These are phyloP conservation scores for Pseudolaguvia tuberculata DNA, from an alignment of 2,113 vertebrate species.

Conservation along the genomic window DNA sequence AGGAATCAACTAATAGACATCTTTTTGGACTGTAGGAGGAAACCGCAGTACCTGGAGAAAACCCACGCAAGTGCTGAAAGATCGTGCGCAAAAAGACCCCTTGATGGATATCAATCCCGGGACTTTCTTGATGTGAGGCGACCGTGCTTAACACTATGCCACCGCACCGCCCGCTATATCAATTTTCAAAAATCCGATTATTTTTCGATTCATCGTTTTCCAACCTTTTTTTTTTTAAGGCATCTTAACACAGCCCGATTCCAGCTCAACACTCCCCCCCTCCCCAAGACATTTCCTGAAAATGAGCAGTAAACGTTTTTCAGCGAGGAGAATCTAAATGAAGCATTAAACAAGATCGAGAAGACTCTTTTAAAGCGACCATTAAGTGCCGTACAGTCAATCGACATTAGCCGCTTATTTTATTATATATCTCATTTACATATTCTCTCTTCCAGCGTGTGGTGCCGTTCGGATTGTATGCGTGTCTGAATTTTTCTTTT, in stretches of 20 bases:
- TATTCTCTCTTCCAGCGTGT: conserved; percentile 51
- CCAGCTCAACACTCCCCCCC: not conserved
- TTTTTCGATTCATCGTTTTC: no score
- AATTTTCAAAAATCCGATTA: no score
- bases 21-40: no score
- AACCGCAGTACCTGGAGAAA: no score
- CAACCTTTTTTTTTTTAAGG: not conserved
- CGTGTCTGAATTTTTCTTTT: conserved; percentile 29
- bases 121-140: no score
- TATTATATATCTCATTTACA: conserved; percentile 65
- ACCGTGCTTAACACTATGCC: no score
- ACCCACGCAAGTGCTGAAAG: no score
- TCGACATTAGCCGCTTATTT: conserved; percentile 59
- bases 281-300: conserved; percentile 44
- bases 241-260: not conserved
- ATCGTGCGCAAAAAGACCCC: no score
- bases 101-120: no score
- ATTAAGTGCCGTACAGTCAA: conserved; percentile 58
- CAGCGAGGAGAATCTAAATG: conserved; percentile 55
- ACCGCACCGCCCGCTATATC: no score
- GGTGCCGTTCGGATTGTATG: conserved; percentile 50
- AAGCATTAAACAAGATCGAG: conserved; percentile 59
- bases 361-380: conserved; percentile 56
- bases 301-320: conserved; percentile 44
- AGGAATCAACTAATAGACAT: no score